Evolutionary conservation across 1,140 invertebrate species (phyloP).

Genomic region (Eumeta japonica): DNA sequence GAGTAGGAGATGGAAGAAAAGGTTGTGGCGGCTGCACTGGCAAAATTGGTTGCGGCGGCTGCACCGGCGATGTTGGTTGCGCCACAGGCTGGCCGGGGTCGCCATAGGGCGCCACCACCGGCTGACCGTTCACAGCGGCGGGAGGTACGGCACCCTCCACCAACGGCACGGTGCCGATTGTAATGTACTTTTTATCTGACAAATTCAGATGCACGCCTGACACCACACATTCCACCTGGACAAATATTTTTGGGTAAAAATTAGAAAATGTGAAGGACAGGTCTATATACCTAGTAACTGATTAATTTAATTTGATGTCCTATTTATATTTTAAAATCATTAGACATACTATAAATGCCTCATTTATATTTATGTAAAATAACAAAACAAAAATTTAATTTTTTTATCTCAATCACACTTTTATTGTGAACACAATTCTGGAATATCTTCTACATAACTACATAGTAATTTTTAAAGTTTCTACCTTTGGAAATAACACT

Average conservation of each 20-base stretch:
- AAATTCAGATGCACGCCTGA: conserved; percentile 40
- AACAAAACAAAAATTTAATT: no score
- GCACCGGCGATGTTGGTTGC: conserved; percentile 14
- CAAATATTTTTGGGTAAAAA: conserved; percentile 1
- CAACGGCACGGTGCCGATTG: conserved; percentile 43
- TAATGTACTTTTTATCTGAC: conserved; percentile 41
- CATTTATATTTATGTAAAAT: no score
- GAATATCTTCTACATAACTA: no score
- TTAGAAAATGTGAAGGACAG: neutral
- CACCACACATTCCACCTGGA: conserved; percentile 42
- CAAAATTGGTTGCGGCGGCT: no score
- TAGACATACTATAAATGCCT: no score
- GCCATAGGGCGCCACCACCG: neutral
- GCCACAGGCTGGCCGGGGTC: conserved; percentile 5
- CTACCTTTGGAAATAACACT: no score
- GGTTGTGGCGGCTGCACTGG: neutral
- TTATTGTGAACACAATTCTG: no score
- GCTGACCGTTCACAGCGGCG: neutral
- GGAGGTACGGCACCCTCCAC: no score
- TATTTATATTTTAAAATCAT: conserved; percentile 1
- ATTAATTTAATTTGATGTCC: neutral
- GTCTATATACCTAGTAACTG: neutral
- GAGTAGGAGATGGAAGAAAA: neutral
- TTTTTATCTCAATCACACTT: no score
- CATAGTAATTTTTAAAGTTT: no score